Conservation (phyloP, 2,113 vertebrate species). For the Bubo bubo region DNA sequence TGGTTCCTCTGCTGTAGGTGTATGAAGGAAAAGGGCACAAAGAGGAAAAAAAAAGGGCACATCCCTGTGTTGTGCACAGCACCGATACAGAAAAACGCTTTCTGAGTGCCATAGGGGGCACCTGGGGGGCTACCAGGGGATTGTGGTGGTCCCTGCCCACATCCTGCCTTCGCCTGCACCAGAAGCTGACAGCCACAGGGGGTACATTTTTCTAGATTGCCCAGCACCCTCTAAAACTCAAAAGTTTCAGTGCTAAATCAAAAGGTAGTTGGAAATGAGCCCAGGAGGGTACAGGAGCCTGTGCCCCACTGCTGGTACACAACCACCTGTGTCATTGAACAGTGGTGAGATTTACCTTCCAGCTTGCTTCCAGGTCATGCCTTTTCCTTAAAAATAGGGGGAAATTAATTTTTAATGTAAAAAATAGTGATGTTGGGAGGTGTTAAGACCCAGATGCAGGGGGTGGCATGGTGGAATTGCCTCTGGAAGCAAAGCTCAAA, state of each 20-base stretch:
- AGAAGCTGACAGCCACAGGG: neutral
- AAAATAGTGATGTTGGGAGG: neutral
- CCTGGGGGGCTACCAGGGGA: fast-evolving
- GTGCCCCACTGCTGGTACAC: fast-evolving
- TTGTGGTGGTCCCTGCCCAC: neutral
- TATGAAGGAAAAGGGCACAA: neutral
- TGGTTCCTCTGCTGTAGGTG: neutral
- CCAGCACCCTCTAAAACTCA: neutral
- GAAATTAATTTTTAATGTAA: neutral
- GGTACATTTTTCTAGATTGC: neutral
- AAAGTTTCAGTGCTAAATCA: neutral
- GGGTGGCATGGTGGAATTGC: neutral
- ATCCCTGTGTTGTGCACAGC: fast-evolving
- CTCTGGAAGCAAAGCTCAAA: neutral
- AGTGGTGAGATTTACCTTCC: neutral
- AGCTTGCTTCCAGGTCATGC: neutral
- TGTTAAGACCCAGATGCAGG: neutral
- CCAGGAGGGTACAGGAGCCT: neutral
- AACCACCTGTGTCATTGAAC: fast-evolving
- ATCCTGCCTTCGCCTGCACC: neutral
- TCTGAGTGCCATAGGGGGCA: neutral
- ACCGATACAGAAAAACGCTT: neutral
- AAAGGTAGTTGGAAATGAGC: neutral
- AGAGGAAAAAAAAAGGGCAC: neutral
- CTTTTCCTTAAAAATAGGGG: neutral